phyloP scores from a whole-genome alignment of 2,113 vertebrate species.

The Acrocephalus kingi region DNA sequence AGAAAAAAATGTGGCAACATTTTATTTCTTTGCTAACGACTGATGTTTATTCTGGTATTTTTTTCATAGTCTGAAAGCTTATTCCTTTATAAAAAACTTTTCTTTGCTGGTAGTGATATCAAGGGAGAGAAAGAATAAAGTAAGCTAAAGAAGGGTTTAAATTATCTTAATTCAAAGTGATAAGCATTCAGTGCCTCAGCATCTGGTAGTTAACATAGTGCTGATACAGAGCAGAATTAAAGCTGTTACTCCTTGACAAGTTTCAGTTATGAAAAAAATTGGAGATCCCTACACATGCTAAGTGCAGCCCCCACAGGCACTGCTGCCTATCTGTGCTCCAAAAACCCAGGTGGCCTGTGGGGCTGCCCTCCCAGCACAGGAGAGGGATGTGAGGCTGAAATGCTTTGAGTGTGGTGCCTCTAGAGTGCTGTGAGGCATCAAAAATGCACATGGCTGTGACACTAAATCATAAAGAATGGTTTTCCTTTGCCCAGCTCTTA shows the following conservation, averaged over 20 bases:
- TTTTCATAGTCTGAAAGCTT: background rate
- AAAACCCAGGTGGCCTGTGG: background rate
- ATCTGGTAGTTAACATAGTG: background rate
- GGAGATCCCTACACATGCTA: background rate
- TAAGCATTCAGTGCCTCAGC: background rate
- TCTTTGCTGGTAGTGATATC: background rate
- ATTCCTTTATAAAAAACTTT: background rate
- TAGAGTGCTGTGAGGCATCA: background rate
- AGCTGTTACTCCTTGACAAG: background rate
- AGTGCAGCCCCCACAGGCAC: background rate
- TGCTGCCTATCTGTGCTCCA: background rate
- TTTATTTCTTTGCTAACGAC: background rate
- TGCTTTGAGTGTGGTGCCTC: background rate
- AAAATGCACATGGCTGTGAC: background rate
- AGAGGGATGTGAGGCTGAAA: background rate
- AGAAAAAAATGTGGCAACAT: background rate
- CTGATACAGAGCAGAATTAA: background rate
- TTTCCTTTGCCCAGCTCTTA: background rate
- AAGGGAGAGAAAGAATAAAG: background rate
- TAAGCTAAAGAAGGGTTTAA: background rate
- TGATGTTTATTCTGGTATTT: background rate
- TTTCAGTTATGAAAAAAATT: background rate
- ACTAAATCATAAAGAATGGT: background rate
- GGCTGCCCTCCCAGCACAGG: background rate
- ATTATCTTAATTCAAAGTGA: background rate